Evolutionary conservation across 37 sponge, comb jelly and placozoan genomes (phyloP).

Genomic region (Halisarca cf. caerulea): DNA sequence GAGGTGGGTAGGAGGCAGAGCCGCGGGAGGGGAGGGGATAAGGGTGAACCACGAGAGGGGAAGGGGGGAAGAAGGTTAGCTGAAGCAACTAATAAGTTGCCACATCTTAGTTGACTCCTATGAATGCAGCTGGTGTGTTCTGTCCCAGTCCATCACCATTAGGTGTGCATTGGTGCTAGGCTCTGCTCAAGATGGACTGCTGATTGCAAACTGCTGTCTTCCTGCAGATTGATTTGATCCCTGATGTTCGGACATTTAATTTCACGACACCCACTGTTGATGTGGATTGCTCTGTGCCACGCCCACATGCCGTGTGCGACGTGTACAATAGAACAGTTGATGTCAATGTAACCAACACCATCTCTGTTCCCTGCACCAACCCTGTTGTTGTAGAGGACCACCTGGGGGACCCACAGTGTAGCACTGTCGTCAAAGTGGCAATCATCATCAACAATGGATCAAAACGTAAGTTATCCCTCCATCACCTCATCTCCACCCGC

Average conservation of each 20-base stretch:
- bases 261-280: background rate
- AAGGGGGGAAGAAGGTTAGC: too few relatives aligned
- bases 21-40: too few relatives aligned
- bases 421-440: background rate
- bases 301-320: background rate
- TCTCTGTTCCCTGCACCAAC: background rate
- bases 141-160: too few relatives aligned
- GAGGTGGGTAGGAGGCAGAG: too few relatives aligned
- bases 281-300: background rate
- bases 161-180: too few relatives aligned
- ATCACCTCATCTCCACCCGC: too few relatives aligned
- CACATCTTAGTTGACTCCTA: too few relatives aligned
- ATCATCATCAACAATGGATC: background rate
- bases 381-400: background rate
- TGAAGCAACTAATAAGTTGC: too few relatives aligned
- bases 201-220: background rate
- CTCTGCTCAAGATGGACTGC: too few relatives aligned
- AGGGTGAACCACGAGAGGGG: too few relatives aligned
- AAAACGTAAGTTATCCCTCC: constrained; percentile 5
- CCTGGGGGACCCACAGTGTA: background rate
- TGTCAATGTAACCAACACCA: background rate
- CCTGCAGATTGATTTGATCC: background rate
- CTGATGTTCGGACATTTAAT: background rate
- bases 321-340: background rate
- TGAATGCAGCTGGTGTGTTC: too few relatives aligned